These are phyloP conservation scores for Catagonus wagneri DNA, from an alignment of 2,113 vertebrate genomes.

Conservation along the genomic window DNA sequence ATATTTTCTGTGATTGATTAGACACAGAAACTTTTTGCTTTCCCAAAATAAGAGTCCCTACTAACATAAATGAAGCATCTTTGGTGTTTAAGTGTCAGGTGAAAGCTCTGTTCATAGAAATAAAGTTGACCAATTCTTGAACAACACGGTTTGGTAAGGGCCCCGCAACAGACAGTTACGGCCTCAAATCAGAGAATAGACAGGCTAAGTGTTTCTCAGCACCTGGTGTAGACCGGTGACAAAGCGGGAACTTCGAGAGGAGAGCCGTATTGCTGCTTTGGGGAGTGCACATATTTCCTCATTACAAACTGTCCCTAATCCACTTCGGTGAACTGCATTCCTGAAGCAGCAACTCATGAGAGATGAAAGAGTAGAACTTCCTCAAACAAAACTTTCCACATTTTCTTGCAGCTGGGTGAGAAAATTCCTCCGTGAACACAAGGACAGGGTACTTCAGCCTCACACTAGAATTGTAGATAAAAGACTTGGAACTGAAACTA, in stretches of 20 bases:
- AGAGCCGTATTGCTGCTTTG: background rate
- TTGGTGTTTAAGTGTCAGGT: background rate
- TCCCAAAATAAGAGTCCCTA: background rate
- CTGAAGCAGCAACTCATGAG: constrained; percentile 59
- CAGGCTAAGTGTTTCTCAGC: background rate
- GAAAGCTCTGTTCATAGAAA: background rate
- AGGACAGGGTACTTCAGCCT: background rate
- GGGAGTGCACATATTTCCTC: background rate
- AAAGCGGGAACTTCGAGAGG: background rate
- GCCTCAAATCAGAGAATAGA: background rate
- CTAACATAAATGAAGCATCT: background rate
- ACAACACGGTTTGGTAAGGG: background rate
- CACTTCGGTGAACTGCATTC: constrained; percentile 39
- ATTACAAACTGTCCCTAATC: constrained; percentile 14
- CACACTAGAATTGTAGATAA: background rate
- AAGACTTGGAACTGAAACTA: constrained; percentile 8
- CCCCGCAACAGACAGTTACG: background rate
- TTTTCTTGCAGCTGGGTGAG: constrained; percentile 60
- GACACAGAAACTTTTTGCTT: background rate
- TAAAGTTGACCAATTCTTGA: background rate
- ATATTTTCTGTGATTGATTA: background rate
- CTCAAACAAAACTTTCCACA: constrained; percentile 41
- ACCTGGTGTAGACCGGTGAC: background rate
- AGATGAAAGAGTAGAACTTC: constrained; percentile 36
- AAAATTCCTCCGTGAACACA: constrained; percentile 40